Evolutionary conservation across 2,113 vertebrate genomes (phyloP).

Genomic region (Sterrhoptilus dennistouni): DNA sequence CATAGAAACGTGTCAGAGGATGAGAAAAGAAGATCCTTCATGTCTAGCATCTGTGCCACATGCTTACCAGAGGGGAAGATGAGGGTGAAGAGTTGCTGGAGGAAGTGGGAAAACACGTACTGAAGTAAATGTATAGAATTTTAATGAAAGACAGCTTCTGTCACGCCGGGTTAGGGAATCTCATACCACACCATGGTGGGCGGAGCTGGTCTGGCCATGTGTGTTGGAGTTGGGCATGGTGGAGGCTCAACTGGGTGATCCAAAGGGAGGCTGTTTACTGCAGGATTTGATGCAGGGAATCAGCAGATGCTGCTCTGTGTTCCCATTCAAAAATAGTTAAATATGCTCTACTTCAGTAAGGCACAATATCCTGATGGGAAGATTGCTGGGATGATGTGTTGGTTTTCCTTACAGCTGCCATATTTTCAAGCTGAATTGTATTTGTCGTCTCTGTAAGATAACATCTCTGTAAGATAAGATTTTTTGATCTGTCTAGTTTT

Average conservation of each 20-base stretch:
- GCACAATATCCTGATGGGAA: neutral
- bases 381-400: neutral
- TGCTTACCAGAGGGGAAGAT: neutral
- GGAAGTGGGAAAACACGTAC: neutral
- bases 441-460: neutral
- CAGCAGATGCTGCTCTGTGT: neutral
- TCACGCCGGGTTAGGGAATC: neutral
- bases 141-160: neutral
- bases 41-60: neutral
- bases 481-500: neutral
- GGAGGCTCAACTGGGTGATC: neutral
- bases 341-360: neutral
- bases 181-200: neutral
- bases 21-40: neutral
- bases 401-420: neutral
- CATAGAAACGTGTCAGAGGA: neutral
- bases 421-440: neutral
- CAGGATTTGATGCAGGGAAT: neutral
- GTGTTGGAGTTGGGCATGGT: neutral
- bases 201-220: neutral
- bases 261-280: neutral
- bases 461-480: neutral
- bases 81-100: neutral
- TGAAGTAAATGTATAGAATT: neutral
- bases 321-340: neutral